These are phyloP conservation scores for Phlogophora meticulosa DNA, from an alignment of 2,888 invertebrate genomes.

Conservation along the genomic window DNA sequence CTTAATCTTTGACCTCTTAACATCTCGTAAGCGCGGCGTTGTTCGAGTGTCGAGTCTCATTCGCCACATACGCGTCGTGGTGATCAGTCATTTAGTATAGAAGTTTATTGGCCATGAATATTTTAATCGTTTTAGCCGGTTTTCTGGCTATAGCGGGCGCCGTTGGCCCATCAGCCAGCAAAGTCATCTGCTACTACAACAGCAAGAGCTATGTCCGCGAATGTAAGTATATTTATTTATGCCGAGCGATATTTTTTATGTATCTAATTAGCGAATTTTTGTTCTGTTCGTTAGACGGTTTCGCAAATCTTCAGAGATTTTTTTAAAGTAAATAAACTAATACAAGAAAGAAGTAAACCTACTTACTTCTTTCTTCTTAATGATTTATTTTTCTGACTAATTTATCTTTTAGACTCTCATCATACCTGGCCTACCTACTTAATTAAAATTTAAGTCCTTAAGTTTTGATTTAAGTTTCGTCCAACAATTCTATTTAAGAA, in stretches of 20 bases:
- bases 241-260: conserved; percentile 73
- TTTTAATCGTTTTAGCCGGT: conserved; percentile 77
- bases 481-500: background rate
- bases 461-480: background rate
- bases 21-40: conserved; percentile 64
- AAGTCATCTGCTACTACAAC: conserved; percentile 94
- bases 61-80: conserved; percentile 81
- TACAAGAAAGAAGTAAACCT: no score
- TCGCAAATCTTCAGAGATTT: conserved; percentile 51
- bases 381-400: background rate
- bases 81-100: conserved; percentile 76
- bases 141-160: conserved; percentile 80
- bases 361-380: no score
- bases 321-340: no score
- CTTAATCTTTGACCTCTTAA: conserved; percentile 80
- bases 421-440: background rate
- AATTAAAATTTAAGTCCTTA: background rate
- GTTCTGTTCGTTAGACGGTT: conserved; percentile 53
- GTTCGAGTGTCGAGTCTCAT: conserved; percentile 71
- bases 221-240: conserved; percentile 89
- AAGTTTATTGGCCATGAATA: conserved; percentile 75
- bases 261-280: conserved; percentile 61
- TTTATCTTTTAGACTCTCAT: background rate
- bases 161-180: conserved; percentile 84
- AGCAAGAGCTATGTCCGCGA: conserved; percentile 93